Conservation (phyloP, 2,888 invertebrate genomes). For the Drosophila gaucha region DNA sequence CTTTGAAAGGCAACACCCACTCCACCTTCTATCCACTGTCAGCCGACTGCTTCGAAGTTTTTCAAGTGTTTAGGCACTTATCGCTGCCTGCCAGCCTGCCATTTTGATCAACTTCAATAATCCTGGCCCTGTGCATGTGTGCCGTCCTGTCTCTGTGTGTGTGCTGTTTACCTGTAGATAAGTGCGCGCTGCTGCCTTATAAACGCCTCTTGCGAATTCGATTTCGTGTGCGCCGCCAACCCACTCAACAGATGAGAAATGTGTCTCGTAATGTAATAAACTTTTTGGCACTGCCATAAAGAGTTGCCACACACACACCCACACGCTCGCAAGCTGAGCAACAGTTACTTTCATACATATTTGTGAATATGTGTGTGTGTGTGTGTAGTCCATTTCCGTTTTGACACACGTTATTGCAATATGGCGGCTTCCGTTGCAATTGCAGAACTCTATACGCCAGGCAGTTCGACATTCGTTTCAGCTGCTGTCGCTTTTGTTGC, state of each 20-base stretch:
- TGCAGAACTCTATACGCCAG: conserved; percentile 47
- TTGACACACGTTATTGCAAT: conserved; percentile 75
- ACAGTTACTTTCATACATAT: conserved; percentile 55
- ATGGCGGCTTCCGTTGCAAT: conserved; percentile 74
- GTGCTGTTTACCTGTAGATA: conserved; percentile 69
- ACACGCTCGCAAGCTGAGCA: conserved; percentile 33
- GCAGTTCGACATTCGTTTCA: conserved; percentile 51
- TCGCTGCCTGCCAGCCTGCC: conserved; percentile 64
- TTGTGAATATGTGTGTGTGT: background rate
- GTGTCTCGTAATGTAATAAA: conserved; percentile 62
- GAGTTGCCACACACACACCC: conserved; percentile 47
- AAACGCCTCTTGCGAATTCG: conserved; percentile 67
- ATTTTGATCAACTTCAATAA: conserved; percentile 75
- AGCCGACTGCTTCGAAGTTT: conserved; percentile 54
- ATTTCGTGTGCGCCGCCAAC: conserved; percentile 46
- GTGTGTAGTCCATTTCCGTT: conserved; percentile 64
- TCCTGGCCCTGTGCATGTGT: conserved; percentile 37
- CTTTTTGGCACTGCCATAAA: conserved; percentile 64
- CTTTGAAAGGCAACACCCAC: conserved; percentile 34
- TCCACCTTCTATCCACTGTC: background rate
- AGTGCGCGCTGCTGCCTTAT: conserved; percentile 53
- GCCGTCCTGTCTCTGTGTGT: conserved; percentile 4
- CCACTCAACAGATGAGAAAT: conserved; percentile 50
- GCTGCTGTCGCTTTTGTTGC: conserved; percentile 13
- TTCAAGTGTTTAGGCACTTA: conserved; percentile 76